phyloP scores from a whole-genome alignment of 2,113 vertebrate genomes.

The Tyto alba region DNA sequence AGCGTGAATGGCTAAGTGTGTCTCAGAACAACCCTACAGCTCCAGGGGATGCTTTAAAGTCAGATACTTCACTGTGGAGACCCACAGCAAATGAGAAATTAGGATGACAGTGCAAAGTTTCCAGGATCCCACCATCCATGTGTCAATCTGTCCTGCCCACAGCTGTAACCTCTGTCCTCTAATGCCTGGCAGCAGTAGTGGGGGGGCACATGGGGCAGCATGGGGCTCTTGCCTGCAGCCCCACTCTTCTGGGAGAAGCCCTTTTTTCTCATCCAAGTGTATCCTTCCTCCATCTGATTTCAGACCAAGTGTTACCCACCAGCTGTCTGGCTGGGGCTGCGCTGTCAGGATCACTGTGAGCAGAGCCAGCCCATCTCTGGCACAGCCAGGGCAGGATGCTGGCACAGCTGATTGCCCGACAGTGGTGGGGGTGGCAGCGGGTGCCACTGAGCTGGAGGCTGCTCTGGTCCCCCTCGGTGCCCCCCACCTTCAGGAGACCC shows the following conservation, averaged over 20 bases:
- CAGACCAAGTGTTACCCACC: neutral
- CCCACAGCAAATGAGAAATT: neutral
- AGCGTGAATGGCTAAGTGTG: neutral
- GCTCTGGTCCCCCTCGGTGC: neutral
- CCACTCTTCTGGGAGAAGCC: neutral
- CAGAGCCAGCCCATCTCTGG: neutral
- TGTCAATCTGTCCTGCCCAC: neutral
- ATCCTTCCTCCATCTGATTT: neutral
- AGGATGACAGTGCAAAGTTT: neutral
- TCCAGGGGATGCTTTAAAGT: neutral
- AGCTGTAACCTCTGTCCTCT: neutral
- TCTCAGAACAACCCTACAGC: neutral
- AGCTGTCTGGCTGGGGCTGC: neutral
- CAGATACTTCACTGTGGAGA: neutral
- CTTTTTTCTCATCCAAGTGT: neutral
- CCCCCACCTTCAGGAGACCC: neutral
- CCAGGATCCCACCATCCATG: neutral
- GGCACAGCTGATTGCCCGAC: accelerated
- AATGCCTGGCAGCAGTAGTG: accelerated
- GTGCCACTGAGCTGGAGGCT: accelerated
- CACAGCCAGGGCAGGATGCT: neutral
- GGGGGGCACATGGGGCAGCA: accelerated
- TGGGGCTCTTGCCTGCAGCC: neutral
- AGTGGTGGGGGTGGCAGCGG: neutral
- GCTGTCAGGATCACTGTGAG: accelerated